A percentile compares a stretch with the other conserved stretches of the same genome.
phyloP scores from a whole-genome alignment of 2,113 vertebrate species.

The Menura novaehollandiae region DNA sequence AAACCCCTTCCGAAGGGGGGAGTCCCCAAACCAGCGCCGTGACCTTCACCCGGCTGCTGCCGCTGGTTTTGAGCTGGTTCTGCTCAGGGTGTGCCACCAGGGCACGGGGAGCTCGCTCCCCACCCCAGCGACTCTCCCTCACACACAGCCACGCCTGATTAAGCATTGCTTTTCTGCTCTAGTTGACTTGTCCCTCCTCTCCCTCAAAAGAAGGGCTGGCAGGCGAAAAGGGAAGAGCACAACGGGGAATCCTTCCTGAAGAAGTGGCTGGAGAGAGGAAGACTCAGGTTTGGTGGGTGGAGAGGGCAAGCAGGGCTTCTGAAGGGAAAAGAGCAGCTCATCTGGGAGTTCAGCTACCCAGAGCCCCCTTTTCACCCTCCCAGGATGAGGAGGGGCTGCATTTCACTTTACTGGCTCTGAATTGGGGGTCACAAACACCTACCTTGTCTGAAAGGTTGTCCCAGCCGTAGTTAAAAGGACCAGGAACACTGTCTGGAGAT shows the following conservation, averaged over 20 bases:
- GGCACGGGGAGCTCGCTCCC: neutral
- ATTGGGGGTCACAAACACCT: neutral
- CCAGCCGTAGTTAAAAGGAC: slow-evolving; percentile 94
- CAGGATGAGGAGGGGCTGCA: rapidly evolving
- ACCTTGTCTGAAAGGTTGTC: slow-evolving; percentile 94
- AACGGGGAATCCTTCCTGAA: neutral
- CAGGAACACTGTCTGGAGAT: slow-evolving; percentile 83
- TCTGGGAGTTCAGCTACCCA: neutral
- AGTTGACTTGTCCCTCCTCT: slow-evolving; percentile 17
- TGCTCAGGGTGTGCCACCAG: neutral
- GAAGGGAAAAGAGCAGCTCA: neutral
- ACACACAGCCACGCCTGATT: neutral
- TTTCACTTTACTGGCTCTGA: neutral
- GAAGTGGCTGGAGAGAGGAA: neutral
- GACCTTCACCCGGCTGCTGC: neutral
- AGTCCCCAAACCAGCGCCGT: neutral
- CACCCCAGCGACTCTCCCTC: neutral
- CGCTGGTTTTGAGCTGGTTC: neutral
- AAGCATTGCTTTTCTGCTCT: slow-evolving; percentile 30
- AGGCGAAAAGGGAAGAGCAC: neutral
- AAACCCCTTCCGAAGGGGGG: rapidly evolving
- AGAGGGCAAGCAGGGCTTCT: neutral
- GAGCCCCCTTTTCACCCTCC: neutral
- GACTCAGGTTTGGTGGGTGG: neutral
- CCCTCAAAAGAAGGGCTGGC: neutral